A percentile compares a stretch with the other conserved stretches of the same genome.
These are phyloP conservation scores for Manis crassicaudata DNA, from an alignment of 2,797 vertebrate genomes.

Conservation along the genomic window DNA sequence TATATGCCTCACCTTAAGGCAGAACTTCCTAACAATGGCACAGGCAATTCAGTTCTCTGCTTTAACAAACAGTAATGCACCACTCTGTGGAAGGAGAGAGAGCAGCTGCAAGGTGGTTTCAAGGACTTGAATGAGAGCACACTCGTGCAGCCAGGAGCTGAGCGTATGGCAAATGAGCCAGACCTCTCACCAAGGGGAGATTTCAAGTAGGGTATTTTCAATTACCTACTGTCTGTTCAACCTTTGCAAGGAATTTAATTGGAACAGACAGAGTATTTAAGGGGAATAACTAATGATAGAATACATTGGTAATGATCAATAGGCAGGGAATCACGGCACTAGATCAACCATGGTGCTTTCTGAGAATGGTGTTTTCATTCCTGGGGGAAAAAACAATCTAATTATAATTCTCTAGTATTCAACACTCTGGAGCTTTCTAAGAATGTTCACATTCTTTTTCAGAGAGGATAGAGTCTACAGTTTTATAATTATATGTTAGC, in stretches of 20 bases:
- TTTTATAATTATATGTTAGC: not conserved
- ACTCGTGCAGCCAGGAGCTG: slow-evolving; percentile 27
- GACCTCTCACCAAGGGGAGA: slow-evolving; percentile 61
- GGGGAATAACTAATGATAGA: not conserved
- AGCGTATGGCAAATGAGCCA: slow-evolving; percentile 64
- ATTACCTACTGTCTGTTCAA: slow-evolving; percentile 59
- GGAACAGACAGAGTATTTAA: slow-evolving; percentile 69
- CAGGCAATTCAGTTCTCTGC: slow-evolving; percentile 27
- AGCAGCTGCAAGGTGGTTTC: slow-evolving; percentile 74
- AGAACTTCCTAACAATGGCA: slow-evolving; percentile 2
- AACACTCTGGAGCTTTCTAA: slow-evolving; percentile 38
- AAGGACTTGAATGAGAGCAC: slow-evolving; percentile 73
- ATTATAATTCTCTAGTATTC: slow-evolving; percentile 14
- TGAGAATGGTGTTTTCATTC: slow-evolving; percentile 54
- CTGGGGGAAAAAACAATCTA: not conserved
- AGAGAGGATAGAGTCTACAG: not conserved
- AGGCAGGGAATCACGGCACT: slow-evolving; percentile 33
- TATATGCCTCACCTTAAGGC: not conserved
- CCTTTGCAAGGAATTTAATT: slow-evolving; percentile 58
- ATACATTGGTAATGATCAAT: slow-evolving; percentile 56
- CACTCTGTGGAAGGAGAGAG: slow-evolving; percentile 29
- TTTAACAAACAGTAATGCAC: slow-evolving; percentile 66
- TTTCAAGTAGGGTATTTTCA: slow-evolving; percentile 45
- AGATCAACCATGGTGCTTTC: slow-evolving; percentile 45
- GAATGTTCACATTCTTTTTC: not conserved